phyloP scores from a whole-genome alignment of 2,113 vertebrate genomes.

The Mohoua ochrocephala region DNA sequence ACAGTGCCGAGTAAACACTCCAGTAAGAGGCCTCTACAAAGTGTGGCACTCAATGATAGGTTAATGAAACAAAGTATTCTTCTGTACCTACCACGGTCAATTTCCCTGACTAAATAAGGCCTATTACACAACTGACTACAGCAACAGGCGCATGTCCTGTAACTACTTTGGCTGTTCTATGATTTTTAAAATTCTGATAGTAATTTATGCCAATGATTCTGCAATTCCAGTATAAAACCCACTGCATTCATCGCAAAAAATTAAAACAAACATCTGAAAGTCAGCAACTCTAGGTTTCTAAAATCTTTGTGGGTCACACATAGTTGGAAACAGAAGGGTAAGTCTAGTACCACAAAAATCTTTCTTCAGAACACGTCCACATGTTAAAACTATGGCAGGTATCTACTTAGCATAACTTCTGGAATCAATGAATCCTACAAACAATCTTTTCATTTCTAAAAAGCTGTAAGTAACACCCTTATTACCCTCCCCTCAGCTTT shows the following conservation, averaged over 20 bases:
- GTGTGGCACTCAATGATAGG: accelerated
- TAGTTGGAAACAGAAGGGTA: background rate
- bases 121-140: background rate
- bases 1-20: accelerated
- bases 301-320: background rate
- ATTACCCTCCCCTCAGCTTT: background rate
- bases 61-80: background rate
- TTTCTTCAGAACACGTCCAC: background rate
- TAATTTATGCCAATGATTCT: background rate
- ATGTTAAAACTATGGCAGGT: background rate
- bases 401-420: background rate
- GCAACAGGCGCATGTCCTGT: background rate
- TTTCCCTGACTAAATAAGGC: background rate
- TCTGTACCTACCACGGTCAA: background rate
- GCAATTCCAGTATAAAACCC: background rate
- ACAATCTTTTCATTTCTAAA: background rate
- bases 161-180: background rate
- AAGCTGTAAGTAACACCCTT: background rate
- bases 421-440: background rate
- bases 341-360: background rate
- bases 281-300: background rate
- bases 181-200: background rate
- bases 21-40: background rate
- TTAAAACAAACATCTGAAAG: background rate
- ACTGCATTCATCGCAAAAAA: background rate